A percentile compares a stretch with the other conserved stretches of the same genome.
Conservation (phyloP, 2,888 invertebrate species). For the Trichacis sp. region DNA sequence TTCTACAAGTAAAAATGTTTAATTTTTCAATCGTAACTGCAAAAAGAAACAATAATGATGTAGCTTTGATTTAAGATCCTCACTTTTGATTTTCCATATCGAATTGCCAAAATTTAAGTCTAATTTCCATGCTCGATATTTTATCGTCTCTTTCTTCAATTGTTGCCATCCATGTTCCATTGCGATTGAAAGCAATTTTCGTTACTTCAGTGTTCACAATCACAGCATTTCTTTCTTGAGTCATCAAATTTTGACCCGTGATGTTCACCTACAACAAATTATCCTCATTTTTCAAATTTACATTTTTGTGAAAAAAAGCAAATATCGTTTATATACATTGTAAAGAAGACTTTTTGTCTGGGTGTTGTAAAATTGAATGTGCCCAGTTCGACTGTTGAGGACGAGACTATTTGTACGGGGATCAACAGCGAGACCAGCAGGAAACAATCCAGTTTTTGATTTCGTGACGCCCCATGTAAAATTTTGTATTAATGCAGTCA, state of each 20-base stretch:
- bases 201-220: conserved; percentile 77
- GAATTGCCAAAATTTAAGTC: conserved; percentile 83
- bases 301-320: too few relatives aligned
- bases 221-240: conserved; percentile 73
- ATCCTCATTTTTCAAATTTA: too few relatives aligned
- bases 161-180: conserved; percentile 82
- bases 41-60: background rate
- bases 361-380: conserved; percentile 81
- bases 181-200: conserved; percentile 75
- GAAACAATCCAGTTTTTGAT: conserved; percentile 70
- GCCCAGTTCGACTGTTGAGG: conserved; percentile 80
- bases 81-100: conserved; percentile 74
- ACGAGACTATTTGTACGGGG: conserved; percentile 76
- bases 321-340: too few relatives aligned
- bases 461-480: conserved; percentile 74
- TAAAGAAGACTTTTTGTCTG: conserved; percentile 76
- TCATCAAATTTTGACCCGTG: conserved; percentile 78
- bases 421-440: conserved; percentile 74
- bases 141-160: conserved; percentile 75
- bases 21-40: background rate
- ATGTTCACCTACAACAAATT: conserved; percentile 85
- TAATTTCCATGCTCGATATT: conserved; percentile 73
- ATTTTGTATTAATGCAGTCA: conserved; percentile 76
- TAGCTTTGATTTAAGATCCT: conserved; percentile 40
- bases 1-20: too few relatives aligned